phyloP scores from a whole-genome alignment of 1,140 invertebrate species.

The Hyles euphorbiae region DNA sequence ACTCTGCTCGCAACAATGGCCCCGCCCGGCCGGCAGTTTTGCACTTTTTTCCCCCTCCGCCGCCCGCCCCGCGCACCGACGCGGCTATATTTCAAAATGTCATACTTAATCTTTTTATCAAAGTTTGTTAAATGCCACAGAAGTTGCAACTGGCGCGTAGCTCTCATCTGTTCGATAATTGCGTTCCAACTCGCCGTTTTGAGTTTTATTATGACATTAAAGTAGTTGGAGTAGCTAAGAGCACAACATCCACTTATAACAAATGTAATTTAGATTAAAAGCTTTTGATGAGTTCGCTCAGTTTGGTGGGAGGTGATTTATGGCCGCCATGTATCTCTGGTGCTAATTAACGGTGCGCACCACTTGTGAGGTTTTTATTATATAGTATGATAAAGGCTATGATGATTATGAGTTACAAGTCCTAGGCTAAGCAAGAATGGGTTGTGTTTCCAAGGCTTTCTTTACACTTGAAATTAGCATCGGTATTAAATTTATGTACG shows the following conservation, averaged over 20 bases:
- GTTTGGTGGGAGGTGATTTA: too few species aligned
- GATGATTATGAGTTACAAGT: too few species aligned
- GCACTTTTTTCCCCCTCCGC: conserved; percentile 34
- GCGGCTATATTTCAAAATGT: conserved; percentile 74
- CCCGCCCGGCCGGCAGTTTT: conserved; percentile 57
- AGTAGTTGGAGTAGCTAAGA: conserved; percentile 27
- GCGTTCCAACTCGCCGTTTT: conserved; percentile 33
- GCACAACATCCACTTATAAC: background rate
- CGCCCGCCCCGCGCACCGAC: conserved; percentile 52
- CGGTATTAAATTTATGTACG: too few species aligned
- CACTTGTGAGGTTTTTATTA: too few species aligned
- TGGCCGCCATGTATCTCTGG: too few species aligned
- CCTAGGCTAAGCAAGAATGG: too few species aligned
- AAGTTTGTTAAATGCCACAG: conserved; percentile 67
- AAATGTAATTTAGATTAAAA: too few species aligned
- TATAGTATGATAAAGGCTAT: too few species aligned
- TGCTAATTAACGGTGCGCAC: too few species aligned
- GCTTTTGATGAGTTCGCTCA: too few species aligned
- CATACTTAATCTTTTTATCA: conserved; percentile 75
- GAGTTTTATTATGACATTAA: conserved; percentile 32
- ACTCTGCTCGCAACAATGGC: conserved; percentile 66
- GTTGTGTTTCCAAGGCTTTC: too few species aligned
- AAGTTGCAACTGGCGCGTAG: conserved; percentile 58
- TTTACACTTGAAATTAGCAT: too few species aligned
- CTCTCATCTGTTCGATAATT: conserved; percentile 61